Conservation (phyloP, 2,888 invertebrate genomes). For the Timandra comae region DNA sequence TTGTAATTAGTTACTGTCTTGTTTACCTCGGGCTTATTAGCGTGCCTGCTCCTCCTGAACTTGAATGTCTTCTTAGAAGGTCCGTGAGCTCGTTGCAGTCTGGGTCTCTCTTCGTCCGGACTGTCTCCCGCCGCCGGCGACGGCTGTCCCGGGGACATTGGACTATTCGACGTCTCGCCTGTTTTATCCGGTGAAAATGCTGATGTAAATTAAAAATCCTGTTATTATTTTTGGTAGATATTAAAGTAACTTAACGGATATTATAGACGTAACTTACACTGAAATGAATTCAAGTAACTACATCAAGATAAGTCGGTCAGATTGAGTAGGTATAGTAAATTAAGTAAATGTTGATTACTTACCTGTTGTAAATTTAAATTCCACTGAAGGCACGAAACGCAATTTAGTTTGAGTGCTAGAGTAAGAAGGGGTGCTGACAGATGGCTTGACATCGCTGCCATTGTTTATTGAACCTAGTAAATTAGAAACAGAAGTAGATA, state of each 20-base stretch:
- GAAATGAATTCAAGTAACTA: too few species aligned
- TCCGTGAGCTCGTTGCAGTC: constrained; percentile 93
- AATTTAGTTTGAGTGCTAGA: constrained; percentile 80
- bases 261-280: too few species aligned
- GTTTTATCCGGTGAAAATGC: too few species aligned
- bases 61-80: constrained; percentile 96
- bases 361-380: constrained; percentile 87
- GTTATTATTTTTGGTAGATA: too few species aligned
- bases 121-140: constrained; percentile 17
- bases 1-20: too few species aligned
- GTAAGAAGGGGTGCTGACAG: constrained; percentile 46
- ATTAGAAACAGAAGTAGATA: too few species aligned
- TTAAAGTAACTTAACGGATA: too few species aligned
- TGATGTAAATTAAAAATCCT: too few species aligned
- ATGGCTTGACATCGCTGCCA: constrained; percentile 45
- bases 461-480: constrained; percentile 39
- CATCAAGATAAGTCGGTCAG: too few species aligned
- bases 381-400: constrained; percentile 88
- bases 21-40: constrained; percentile 84
- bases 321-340: too few species aligned
- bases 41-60: constrained; percentile 84
- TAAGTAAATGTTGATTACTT: too few species aligned
- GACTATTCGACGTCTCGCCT: constrained; percentile 87
- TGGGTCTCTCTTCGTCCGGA: constrained; percentile 71
- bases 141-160: constrained; percentile 81